Conservation (phyloP, 2,797 vertebrate species). For the Brachyrhaphis roseni region DNA sequence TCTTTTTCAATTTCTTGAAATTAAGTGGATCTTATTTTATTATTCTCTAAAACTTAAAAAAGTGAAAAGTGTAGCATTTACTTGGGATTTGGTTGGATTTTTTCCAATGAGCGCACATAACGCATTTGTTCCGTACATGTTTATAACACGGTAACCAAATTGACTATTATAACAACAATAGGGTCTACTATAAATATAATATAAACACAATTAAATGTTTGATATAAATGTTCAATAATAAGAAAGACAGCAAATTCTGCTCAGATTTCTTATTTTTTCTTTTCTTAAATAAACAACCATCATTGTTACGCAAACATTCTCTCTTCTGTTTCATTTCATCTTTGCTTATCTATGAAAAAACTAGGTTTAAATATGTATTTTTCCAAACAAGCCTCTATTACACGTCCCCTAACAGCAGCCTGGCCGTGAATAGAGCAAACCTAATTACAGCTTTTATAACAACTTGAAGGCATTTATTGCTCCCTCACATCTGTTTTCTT, state of each 20-base stretch:
- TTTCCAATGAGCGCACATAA: no score
- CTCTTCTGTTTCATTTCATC: background rate
- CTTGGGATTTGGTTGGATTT: no score
- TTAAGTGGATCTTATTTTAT: no score
- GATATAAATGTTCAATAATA: background rate
- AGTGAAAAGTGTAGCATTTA: no score
- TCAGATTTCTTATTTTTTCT: background rate
- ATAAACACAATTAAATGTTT: background rate
- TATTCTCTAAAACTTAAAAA: no score
- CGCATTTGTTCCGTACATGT: no score
- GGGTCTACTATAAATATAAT: background rate
- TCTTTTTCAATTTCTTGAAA: background rate
- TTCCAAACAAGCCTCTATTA: background rate
- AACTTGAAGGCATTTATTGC: conserved; percentile 5
- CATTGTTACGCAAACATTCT: background rate
- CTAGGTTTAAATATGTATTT: background rate
- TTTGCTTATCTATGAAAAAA: background rate
- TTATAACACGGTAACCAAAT: no score
- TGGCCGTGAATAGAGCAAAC: background rate
- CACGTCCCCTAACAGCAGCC: background rate
- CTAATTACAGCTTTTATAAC: conserved; percentile 1
- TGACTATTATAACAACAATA: background rate
- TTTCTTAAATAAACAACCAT: background rate
- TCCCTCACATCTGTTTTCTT: conserved; percentile 3
- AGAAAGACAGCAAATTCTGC: background rate